Evolutionary conservation across 2,888 invertebrate species (phyloP), one percentile per base, ranked within the genome.

Genomic region (Baronia brevicornis): DNA sequence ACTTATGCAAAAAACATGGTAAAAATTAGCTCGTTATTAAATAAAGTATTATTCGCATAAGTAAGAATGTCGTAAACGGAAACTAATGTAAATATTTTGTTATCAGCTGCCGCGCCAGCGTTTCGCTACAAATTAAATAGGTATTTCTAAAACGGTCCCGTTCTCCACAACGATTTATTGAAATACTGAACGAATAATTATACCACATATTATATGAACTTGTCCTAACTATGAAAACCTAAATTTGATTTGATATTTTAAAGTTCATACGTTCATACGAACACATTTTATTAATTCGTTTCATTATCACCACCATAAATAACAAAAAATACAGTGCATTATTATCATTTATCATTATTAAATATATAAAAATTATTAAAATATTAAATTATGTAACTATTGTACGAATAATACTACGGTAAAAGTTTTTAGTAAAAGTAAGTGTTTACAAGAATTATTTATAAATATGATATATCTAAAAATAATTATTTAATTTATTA

Each of bases 171-270:
- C 34, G 36, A 36, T 39, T 38, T 44, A 44, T 45, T 45, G 41
- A 47, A 47, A 44, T 38, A 35, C 37, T 41, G 36, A 27, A 37
- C 33, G 36, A 30, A 28, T 38, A 36, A 43, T 39, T 33, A 37
- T 19, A 38, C 35, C 25, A 36, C 35, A 29, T 32, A 33, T 28
- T 22, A 19, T 36, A 19, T 35, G 39, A 41, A 36, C 28, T 28
- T 36, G 31, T 24, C 17, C 9, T 8, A 36, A n/a, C n/a, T n/a
- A n/a, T n/a, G n/a, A n/a, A n/a, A n/a, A n/a, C n/a, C n/a, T n/a
- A n/a, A n/a, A n/a, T n/a, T 31, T 31, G 24, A 31, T 25, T 31
- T 9, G 25, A 25, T 24, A 31, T 31, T 31, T 24, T 24, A 24
- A 24, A 9, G 18, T 19, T 13, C 24, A 19, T 23, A 30, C 23